Evolutionary conservation across 2,113 vertebrate genomes (phyloP).

Genomic region (Menidia beryllina): DNA sequence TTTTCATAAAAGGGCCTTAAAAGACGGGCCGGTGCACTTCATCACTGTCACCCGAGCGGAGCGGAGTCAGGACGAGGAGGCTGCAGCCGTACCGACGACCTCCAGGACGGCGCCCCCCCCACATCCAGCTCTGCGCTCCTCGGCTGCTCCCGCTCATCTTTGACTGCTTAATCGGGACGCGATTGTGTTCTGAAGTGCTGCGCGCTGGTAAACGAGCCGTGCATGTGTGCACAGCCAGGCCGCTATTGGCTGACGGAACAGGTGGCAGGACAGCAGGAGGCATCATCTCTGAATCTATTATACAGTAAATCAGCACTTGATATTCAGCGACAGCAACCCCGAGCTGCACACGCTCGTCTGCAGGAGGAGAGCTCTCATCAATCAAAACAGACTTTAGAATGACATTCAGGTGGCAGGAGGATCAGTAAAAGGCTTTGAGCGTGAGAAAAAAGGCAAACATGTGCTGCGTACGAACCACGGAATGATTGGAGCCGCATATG

Average conservation of each 20-base stretch:
- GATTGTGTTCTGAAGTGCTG: slow-evolving; percentile 52
- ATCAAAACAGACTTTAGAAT: slow-evolving; percentile 33
- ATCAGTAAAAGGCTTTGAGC: neutral
- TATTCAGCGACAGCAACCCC: slow-evolving; percentile 66
- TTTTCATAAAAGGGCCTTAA: slow-evolving; percentile 68
- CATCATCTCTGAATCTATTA: slow-evolving; percentile 76
- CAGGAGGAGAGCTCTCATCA: slow-evolving; percentile 20
- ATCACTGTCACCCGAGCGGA: slow-evolving; percentile 65
- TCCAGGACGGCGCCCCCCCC: neutral
- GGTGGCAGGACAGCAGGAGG: slow-evolving; percentile 79
- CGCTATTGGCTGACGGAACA: slow-evolving; percentile 72
- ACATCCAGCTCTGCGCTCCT: slow-evolving; percentile 4
- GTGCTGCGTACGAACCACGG: neutral
- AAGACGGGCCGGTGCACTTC: slow-evolving; percentile 39
- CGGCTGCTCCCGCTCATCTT: slow-evolving; percentile 30
- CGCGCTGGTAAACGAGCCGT: slow-evolving; percentile 56
- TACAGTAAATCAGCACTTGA: slow-evolving; percentile 73
- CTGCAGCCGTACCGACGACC: slow-evolving; percentile 29
- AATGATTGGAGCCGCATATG: too few relatives aligned
- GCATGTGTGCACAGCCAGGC: slow-evolving; percentile 33
- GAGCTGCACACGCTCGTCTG: slow-evolving; percentile 39
- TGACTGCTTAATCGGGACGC: slow-evolving; percentile 56
- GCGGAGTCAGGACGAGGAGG: slow-evolving; percentile 26
- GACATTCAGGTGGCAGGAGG: slow-evolving; percentile 23
- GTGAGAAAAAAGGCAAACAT: neutral